Base-by-base conservation (phyloP, 2,888 invertebrate species). In the Drosophila leonis region DNA sequence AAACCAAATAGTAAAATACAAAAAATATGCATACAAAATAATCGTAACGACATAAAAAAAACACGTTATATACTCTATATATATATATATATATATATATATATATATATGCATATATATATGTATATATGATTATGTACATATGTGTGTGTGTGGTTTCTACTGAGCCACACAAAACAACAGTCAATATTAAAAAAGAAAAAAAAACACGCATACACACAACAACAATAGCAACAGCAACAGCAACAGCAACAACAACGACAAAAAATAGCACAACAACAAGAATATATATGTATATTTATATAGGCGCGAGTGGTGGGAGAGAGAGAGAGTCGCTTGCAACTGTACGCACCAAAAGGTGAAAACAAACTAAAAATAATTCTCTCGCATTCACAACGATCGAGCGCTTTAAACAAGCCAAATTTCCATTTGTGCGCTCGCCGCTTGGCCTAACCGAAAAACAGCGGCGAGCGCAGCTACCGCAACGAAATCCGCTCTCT, bases 361-460 rank as follows among this genome's bases (percentile, higher is more conserved):
- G 83, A 86, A 88, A 80, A 86, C 78, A 83, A 83, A 83, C 83
- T 86, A 89, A 89, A 83, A 83, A 88, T 83, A 83, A 80, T 83
- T 86, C 88, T 80, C 83, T 77, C 79, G 68, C 63, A 39, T 52
- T 54, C 69, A 54, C 57, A 48, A 24, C 65, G 78, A 82, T 83
- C 84, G 81, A 71, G 72, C 77, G 80, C 67, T 77, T 76, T 56
- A 76, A 69, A 52, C 75, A 54, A 79, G 61, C 60, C 72, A 69
- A 61, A 61, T 62, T 55, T 61, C 33, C 64, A 56, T 62, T 55
- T 39, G 31, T 18, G 35, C 41, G 52, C 65, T 61, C 54, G 31
- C 60, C 55, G 60, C 55, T 51, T 24, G 70, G 59, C 18, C 64
- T 20, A 60, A 60, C 54, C 51, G 64, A 31, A 48, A 49, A 44